phyloP scores from a whole-genome alignment of 2,888 invertebrate genomes.

The Caenorhabditis imperialis region DNA sequence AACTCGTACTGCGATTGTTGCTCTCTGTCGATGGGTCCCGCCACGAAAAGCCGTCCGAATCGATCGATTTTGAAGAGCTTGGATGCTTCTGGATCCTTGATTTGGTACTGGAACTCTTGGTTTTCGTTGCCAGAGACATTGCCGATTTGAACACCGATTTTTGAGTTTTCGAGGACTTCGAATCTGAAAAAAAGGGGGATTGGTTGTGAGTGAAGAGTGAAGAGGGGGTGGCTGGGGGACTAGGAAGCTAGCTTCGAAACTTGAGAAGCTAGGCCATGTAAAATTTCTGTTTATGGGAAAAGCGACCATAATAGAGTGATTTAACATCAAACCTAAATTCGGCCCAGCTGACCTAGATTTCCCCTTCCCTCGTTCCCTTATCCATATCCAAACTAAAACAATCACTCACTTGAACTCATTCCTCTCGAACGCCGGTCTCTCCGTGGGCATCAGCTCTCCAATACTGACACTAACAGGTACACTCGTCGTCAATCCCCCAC shows the following conservation, averaged over 20 bases:
- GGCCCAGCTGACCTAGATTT: background rate
- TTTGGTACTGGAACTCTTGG: conserved; percentile 42
- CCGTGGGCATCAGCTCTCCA: conserved; percentile 16
- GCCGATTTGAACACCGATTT: conserved; percentile 42
- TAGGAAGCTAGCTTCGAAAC: too few relatives aligned
- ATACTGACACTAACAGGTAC: conserved; percentile 50
- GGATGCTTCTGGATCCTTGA: conserved; percentile 41
- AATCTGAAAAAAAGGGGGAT: conserved; percentile 37
- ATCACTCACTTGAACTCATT: conserved; percentile 15
- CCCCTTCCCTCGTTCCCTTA: background rate
- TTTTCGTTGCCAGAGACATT: conserved; percentile 45
- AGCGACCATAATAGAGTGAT: too few relatives aligned
- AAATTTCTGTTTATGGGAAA: too few relatives aligned
- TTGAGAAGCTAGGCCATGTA: too few relatives aligned
- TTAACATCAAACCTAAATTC: too few relatives aligned
- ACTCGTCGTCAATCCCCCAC: conserved; percentile 58
- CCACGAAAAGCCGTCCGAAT: conserved; percentile 53
- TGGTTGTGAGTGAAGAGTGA: background rate
- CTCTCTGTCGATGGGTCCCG: conserved; percentile 44
- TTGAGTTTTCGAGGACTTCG: conserved; percentile 49
- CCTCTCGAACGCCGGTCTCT: conserved; percentile 24
- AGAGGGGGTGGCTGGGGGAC: too few relatives aligned
- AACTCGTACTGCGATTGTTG: conserved; percentile 4
- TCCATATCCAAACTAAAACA: background rate
- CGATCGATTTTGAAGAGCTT: conserved; percentile 50